Evolutionary conservation across 2,113 vertebrate species (phyloP).

Genomic region (Paralichthys olivaceus): DNA sequence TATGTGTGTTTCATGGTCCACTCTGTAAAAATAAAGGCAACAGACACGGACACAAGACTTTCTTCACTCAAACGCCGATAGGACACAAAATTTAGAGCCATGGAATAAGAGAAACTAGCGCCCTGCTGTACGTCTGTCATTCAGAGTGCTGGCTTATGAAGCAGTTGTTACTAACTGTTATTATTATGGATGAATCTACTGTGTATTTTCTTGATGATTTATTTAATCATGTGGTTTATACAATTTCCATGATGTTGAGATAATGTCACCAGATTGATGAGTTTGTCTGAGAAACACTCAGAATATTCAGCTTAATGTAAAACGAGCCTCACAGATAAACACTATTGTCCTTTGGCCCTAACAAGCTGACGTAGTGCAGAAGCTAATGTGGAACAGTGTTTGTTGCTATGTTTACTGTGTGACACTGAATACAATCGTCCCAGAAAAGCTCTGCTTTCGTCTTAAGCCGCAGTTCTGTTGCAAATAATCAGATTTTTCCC

Average conservation of each 20-base stretch:
- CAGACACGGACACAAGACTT: not conserved
- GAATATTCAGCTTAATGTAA: too few relatives aligned
- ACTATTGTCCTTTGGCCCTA: too few relatives aligned
- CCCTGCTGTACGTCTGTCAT: not conserved
- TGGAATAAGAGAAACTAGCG: too few relatives aligned
- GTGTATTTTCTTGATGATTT: not conserved
- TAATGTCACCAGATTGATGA: too few relatives aligned
- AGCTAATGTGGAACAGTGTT: not conserved
- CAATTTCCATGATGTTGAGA: not conserved
- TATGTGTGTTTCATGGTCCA: not conserved
- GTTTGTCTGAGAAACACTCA: too few relatives aligned
- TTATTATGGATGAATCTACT: not conserved
- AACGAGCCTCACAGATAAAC: too few relatives aligned
- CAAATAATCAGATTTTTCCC: conserved; percentile 21
- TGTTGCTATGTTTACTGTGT: not conserved
- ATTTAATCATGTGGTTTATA: not conserved
- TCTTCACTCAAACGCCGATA: not conserved
- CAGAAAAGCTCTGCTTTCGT: not conserved
- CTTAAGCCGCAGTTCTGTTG: not conserved
- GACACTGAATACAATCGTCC: not conserved
- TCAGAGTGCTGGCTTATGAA: not conserved
- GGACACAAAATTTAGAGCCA: too few relatives aligned
- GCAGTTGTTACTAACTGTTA: not conserved
- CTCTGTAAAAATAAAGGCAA: not conserved
- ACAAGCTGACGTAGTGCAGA: not conserved